A percentile compares a stretch with the other conserved stretches of the same genome.
phyloP scores from a whole-genome alignment of 1,140 invertebrate genomes.

The Bombus picipes region DNA sequence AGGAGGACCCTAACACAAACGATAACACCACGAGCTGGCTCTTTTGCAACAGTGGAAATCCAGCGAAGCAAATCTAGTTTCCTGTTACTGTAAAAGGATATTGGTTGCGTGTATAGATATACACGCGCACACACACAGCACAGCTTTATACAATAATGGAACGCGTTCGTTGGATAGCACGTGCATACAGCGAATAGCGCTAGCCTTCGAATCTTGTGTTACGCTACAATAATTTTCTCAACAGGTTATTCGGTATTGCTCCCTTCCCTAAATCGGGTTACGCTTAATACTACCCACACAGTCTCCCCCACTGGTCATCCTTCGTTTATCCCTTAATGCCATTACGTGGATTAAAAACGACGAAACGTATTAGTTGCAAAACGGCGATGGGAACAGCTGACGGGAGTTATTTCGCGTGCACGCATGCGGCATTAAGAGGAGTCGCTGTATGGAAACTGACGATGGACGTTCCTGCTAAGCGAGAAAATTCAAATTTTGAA shows the following conservation, averaged over 20 bases:
- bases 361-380: background rate
- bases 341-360: conserved; percentile 38
- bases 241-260: conserved; percentile 37
- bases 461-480: background rate
- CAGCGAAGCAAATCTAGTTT: conserved; percentile 44
- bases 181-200: no score
- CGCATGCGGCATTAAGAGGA: background rate
- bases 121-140: no score
- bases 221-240: conserved; percentile 10
- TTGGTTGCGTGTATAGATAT: conserved; percentile 2
- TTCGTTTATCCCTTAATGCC: conserved; percentile 10
- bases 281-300: background rate
- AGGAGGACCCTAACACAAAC: background rate
- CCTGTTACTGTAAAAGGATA: conserved; percentile 15
- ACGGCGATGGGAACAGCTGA: background rate
- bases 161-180: background rate
- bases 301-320: no score
- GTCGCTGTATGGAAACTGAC: background rate
- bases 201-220: conserved; percentile 12
- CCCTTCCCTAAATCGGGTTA: background rate
- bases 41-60: conserved; percentile 36
- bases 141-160: conserved; percentile 29
- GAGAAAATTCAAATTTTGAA: background rate
- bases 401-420: background rate
- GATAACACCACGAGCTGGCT: background rate